A percentile compares a stretch with the other conserved stretches of the same genome.
These are phyloP conservation scores for Stenotaenia linearis DNA, from an alignment of 2,888 invertebrate genomes.

Conservation along the genomic window DNA sequence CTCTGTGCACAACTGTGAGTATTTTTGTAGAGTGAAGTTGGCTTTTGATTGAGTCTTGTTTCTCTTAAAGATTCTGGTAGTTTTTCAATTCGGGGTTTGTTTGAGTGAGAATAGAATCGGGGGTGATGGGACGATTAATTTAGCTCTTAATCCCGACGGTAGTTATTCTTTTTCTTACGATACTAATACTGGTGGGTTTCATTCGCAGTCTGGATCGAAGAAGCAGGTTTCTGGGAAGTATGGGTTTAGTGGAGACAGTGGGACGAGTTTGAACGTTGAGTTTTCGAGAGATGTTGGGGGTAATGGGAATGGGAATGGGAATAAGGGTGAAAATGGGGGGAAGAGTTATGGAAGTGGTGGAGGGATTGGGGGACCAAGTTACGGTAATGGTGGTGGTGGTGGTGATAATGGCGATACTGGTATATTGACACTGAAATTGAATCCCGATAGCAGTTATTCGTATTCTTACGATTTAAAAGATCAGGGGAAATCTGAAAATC, in stretches of 20 bases:
- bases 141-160: conserved; percentile 44
- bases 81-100: too few relatives aligned
- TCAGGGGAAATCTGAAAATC: background rate
- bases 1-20: background rate
- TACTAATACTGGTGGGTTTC: conserved; percentile 67
- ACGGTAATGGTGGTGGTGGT: background rate
- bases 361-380: background rate
- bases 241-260: conserved; percentile 66
- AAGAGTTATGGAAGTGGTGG: background rate
- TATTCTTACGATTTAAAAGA: conserved; percentile 1
- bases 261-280: conserved; percentile 43
- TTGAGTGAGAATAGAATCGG: too few relatives aligned
- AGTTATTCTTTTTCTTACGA: conserved; percentile 73
- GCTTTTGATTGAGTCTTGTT: too few relatives aligned
- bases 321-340: too few relatives aligned
- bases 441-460: background rate
- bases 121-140: too few relatives aligned
- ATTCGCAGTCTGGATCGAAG: conserved; percentile 73
- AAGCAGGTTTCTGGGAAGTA: conserved; percentile 75
- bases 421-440: background rate
- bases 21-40: too few relatives aligned
- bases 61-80: too few relatives aligned
- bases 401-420: background rate
- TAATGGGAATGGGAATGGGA: background rate
- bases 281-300: background rate